Evolutionary conservation across 2,888 invertebrate species (phyloP).

Genomic region (Cinara cedri): DNA sequence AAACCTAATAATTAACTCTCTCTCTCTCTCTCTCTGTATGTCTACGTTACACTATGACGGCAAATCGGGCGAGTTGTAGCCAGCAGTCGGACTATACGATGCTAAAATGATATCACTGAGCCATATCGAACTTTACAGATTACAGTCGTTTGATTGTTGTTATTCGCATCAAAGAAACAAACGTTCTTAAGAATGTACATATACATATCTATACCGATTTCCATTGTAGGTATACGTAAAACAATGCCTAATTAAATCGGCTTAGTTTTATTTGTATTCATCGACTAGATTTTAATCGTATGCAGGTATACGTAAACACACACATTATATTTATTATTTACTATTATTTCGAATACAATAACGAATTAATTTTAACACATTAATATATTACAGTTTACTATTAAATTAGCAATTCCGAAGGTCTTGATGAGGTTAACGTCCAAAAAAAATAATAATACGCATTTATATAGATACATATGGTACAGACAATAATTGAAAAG

Average conservation of each 20-base stretch:
- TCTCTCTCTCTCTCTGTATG: too few relatives aligned
- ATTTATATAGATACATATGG: too few relatives aligned
- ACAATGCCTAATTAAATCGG: background rate
- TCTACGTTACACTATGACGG: too few relatives aligned
- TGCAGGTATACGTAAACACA: background rate
- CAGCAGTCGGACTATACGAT: too few relatives aligned
- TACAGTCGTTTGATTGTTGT: too few relatives aligned
- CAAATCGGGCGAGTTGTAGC: too few relatives aligned
- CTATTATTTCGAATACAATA: constrained; percentile 14
- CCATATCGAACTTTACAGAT: too few relatives aligned
- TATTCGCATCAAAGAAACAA: too few relatives aligned
- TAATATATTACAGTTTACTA: background rate
- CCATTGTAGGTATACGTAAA: background rate
- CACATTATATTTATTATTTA: background rate
- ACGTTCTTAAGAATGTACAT: too few relatives aligned
- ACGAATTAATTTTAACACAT: background rate
- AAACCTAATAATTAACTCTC: too few relatives aligned
- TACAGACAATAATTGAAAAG: background rate
- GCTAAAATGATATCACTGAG: too few relatives aligned
- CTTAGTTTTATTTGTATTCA: constrained; percentile 5
- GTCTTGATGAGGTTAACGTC: constrained; percentile 8
- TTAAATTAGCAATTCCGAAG: constrained; percentile 23
- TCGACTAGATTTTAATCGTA: constrained; percentile 22
- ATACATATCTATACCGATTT: too few relatives aligned
- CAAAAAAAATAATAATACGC: background rate